A percentile compares a stretch with the other conserved stretches of the same genome.
Evolutionary conservation across 1,140 invertebrate species (phyloP).

Genomic region (Triops cancriformis): DNA sequence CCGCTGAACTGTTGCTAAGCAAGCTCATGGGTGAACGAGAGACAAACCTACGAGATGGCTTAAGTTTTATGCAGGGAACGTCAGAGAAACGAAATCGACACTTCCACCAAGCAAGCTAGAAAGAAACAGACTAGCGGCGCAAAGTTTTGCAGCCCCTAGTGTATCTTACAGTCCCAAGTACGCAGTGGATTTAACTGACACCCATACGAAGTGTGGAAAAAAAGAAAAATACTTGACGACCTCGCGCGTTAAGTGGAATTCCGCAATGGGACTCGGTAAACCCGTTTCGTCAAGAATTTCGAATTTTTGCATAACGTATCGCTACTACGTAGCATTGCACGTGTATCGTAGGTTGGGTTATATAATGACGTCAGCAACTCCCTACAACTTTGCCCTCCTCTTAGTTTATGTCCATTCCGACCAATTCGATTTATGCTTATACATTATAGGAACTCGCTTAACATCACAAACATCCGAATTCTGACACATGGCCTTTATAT

Average conservation of each 20-base stretch:
- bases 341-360: too few species aligned
- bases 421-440: too few species aligned
- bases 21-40: not conserved
- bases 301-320: not conserved
- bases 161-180: not conserved
- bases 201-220: not conserved
- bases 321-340: too few species aligned
- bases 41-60: not conserved
- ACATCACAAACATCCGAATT: too few species aligned
- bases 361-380: too few species aligned
- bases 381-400: too few species aligned
- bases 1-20: not conserved
- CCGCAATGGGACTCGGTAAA: not conserved
- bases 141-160: not conserved
- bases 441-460: too few species aligned
- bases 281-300: not conserved
- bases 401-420: too few species aligned
- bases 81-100: not conserved
- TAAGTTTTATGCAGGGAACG: not conserved
- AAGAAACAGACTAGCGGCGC: not conserved
- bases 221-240: not conserved
- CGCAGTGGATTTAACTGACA: not conserved
- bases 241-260: not conserved
- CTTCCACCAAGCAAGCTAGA: not conserved
- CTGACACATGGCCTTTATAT: too few species aligned